Evolutionary conservation across 2,797 vertebrate genomes (phyloP).

Genomic region (Neomorphus geoffroyi): DNA sequence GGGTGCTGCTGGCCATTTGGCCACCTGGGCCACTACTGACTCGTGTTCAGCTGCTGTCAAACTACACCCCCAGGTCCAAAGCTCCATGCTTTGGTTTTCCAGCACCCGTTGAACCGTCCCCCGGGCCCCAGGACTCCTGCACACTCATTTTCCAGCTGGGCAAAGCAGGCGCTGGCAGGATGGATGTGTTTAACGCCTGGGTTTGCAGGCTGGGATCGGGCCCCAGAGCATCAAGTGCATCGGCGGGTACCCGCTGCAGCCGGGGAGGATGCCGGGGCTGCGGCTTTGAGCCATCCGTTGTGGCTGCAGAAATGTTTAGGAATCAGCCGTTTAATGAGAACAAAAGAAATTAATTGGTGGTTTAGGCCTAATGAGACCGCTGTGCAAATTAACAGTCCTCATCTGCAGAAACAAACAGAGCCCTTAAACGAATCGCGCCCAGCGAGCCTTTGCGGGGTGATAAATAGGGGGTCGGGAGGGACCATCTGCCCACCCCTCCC

Average conservation of each 20-base stretch:
- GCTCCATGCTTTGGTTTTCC: not conserved
- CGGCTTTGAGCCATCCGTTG: conserved; percentile 56
- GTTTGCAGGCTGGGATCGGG: conserved; percentile 31
- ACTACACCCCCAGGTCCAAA: not conserved
- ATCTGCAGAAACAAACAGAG: conserved; percentile 94
- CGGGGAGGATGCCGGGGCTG: not conserved
- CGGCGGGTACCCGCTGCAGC: not conserved
- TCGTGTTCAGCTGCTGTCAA: no score
- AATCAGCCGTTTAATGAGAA: conserved; percentile 86
- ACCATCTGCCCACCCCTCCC: conserved; percentile 84
- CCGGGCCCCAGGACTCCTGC: conserved; percentile 51
- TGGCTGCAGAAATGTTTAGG: conserved; percentile 82
- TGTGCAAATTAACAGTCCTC: conserved; percentile 89
- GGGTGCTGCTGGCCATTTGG: no score
- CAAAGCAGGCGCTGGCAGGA: not conserved
- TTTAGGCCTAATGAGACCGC: conserved; percentile 88
- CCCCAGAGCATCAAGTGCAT: conserved; percentile 71
- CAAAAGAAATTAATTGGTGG: conserved; percentile 89
- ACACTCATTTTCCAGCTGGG: conserved; percentile 53
- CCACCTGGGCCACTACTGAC: no score
- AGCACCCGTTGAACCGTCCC: not conserved
- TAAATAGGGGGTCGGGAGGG: conserved; percentile 81
- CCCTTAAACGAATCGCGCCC: conserved; percentile 76
- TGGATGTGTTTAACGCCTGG: conserved; percentile 71
- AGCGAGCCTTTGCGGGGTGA: conserved; percentile 51